phyloP scores from a whole-genome alignment of 2,797 vertebrate species.

The Melopsittacus undulatus region DNA sequence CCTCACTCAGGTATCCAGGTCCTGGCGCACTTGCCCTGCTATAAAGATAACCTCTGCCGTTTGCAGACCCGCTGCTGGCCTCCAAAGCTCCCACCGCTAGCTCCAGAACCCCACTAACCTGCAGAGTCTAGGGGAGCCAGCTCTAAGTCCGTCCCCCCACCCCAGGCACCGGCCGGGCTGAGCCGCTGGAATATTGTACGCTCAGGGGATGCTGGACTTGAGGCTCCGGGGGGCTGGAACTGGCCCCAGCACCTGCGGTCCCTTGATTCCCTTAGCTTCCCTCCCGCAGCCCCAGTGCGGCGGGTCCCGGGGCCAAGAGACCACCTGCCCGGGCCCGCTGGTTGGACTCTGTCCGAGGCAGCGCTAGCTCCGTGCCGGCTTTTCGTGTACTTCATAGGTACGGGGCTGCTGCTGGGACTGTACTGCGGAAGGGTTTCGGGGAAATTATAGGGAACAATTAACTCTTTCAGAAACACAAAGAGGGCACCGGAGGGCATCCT shows the following conservation, averaged over 20 bases:
- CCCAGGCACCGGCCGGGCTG: not conserved
- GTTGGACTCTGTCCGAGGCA: rapidly evolving
- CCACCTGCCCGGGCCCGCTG: not conserved
- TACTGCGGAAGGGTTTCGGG: rapidly evolving
- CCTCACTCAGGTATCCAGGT: not conserved
- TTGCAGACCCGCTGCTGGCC: not conserved
- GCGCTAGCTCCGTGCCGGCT: not conserved
- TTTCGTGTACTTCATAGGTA: rapidly evolving
- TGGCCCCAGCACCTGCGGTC: not conserved
- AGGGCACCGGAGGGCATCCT: not conserved
- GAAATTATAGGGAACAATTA: not conserved
- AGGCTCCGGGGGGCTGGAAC: not conserved
- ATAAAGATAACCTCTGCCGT: not conserved
- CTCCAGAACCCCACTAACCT: not conserved
- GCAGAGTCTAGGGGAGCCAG: not conserved
- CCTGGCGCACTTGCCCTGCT: rapidly evolving
- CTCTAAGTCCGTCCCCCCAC: not conserved
- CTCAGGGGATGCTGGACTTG: not conserved
- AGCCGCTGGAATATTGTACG: no score
- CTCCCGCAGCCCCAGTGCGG: not conserved
- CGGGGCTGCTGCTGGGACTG: not conserved
- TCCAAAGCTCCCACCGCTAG: not conserved
- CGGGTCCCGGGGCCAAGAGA: not conserved
- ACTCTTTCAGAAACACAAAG: not conserved
- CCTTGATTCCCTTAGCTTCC: not conserved